phyloP scores from a whole-genome alignment of 2,888 invertebrate genomes.

The Hypomecis punctinalis region DNA sequence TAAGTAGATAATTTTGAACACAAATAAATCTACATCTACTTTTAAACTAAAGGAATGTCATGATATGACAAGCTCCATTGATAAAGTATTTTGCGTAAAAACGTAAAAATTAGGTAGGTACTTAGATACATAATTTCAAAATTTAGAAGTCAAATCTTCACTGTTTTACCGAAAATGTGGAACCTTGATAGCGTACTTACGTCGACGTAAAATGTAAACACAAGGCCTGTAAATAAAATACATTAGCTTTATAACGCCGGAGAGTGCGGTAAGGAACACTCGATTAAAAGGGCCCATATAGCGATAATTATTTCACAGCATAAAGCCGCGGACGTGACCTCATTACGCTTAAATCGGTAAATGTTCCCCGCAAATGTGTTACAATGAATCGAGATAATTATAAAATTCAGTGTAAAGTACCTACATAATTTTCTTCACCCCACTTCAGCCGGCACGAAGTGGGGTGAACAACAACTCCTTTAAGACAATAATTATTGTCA shows the following conservation, averaged over 20 bases:
- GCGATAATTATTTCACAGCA: slow-evolving; percentile 65
- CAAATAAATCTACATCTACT: too few relatives aligned
- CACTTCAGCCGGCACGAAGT: background rate
- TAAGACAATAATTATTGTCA: background rate
- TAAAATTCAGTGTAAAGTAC: slow-evolving; percentile 22
- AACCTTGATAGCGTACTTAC: too few relatives aligned
- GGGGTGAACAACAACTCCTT: background rate
- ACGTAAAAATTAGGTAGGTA: too few relatives aligned
- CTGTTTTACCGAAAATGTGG: too few relatives aligned
- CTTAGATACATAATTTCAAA: too few relatives aligned
- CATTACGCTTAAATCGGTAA: slow-evolving; percentile 47
- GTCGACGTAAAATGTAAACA: slow-evolving; percentile 61
- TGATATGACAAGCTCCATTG: too few relatives aligned
- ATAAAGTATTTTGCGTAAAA: too few relatives aligned
- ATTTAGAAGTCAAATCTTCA: too few relatives aligned
- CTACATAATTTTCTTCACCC: background rate
- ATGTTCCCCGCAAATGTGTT: slow-evolving; percentile 27
- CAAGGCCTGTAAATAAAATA: slow-evolving; percentile 64
- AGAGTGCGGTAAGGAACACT: slow-evolving; percentile 60
- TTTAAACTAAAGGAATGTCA: too few relatives aligned
- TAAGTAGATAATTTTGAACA: too few relatives aligned
- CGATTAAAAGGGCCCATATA: slow-evolving; percentile 68
- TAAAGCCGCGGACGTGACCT: slow-evolving; percentile 50
- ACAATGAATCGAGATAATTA: slow-evolving; percentile 28
- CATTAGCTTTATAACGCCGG: slow-evolving; percentile 64